Conservation (phyloP, 2,888 invertebrate genomes). For the Timema podura region DNA sequence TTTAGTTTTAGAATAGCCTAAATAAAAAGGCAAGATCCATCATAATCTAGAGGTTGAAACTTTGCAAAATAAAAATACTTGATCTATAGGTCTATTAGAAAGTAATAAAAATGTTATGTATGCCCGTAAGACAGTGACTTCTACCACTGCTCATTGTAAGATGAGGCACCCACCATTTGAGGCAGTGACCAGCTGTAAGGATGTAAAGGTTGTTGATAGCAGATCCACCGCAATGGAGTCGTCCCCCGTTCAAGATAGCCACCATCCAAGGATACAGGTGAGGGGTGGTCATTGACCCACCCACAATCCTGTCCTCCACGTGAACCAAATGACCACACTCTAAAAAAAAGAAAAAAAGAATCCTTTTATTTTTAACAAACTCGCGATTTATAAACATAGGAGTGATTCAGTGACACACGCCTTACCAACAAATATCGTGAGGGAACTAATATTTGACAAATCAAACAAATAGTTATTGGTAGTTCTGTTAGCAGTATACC, state of each 20-base stretch:
- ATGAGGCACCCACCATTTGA: slow-evolving; percentile 47
- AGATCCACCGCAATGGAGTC: slow-evolving; percentile 53
- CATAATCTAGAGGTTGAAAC: too few relatives aligned
- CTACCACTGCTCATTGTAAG: too few relatives aligned
- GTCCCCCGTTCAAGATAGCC: slow-evolving; percentile 47
- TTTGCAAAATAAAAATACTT: too few relatives aligned
- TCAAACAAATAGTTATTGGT: too few relatives aligned
- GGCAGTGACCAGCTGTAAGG: slow-evolving; percentile 57
- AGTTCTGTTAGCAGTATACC: background rate
- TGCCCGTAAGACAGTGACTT: too few relatives aligned
- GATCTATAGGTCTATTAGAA: too few relatives aligned
- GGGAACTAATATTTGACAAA: too few relatives aligned
- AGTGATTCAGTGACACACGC: too few relatives aligned
- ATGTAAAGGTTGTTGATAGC: slow-evolving; percentile 54
- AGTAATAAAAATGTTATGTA: too few relatives aligned
- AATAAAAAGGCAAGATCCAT: too few relatives aligned
- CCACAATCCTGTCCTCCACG: slow-evolving; percentile 55
- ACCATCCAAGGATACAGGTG: slow-evolving; percentile 56
- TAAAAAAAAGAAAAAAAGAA: slow-evolving; percentile 32
- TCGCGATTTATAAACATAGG: background rate
- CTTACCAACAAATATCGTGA: too few relatives aligned
- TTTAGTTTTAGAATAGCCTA: too few relatives aligned
- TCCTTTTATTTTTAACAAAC: background rate
- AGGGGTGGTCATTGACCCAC: slow-evolving; percentile 49
- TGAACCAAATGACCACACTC: slow-evolving; percentile 40